Evolutionary conservation across 2,888 invertebrate genomes (phyloP).

Genomic region (Drosophila greeni): DNA sequence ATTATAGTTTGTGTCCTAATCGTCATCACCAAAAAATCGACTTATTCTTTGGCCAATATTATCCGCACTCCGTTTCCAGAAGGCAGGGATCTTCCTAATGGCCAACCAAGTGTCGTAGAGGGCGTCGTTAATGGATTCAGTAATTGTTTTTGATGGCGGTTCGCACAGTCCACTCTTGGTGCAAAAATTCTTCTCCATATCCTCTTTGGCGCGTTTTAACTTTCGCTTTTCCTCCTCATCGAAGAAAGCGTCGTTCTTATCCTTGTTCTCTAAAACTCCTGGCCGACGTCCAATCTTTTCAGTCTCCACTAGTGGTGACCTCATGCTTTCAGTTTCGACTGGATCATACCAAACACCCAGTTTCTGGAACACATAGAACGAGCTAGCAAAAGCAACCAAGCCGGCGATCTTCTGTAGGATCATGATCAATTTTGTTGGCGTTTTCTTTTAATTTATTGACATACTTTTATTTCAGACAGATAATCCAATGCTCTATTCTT

Average conservation of each 20-base stretch:
- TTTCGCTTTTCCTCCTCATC: constrained; percentile 34
- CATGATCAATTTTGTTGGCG: constrained; percentile 33
- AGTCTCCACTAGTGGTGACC: neutral
- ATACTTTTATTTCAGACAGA: constrained; percentile 18
- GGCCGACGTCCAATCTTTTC: neutral
- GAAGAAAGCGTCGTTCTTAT: neutral
- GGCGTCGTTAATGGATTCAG: constrained; percentile 28
- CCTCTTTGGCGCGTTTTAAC: constrained; percentile 31
- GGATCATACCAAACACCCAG: constrained; percentile 28
- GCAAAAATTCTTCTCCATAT: constrained; percentile 27
- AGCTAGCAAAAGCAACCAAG: constrained; percentile 28
- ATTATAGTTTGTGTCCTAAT: constrained; percentile 29
- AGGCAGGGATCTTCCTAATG: constrained; percentile 33
- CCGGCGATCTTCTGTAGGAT: constrained; percentile 27
- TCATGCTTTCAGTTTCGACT: neutral
- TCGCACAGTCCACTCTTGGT: constrained; percentile 21
- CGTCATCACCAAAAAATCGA: constrained; percentile 24
- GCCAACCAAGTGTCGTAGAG: constrained; percentile 34
- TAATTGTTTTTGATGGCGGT: constrained; percentile 27
- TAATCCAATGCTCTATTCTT: constrained; percentile 4
- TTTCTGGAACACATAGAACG: constrained; percentile 42
- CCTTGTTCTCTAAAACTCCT: neutral
- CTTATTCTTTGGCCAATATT: constrained; percentile 12
- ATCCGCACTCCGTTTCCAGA: constrained; percentile 32
- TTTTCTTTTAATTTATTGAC: neutral